Evolutionary conservation across 2,113 vertebrate genomes (phyloP).

Genomic region (Trochalopteron elliotii): DNA sequence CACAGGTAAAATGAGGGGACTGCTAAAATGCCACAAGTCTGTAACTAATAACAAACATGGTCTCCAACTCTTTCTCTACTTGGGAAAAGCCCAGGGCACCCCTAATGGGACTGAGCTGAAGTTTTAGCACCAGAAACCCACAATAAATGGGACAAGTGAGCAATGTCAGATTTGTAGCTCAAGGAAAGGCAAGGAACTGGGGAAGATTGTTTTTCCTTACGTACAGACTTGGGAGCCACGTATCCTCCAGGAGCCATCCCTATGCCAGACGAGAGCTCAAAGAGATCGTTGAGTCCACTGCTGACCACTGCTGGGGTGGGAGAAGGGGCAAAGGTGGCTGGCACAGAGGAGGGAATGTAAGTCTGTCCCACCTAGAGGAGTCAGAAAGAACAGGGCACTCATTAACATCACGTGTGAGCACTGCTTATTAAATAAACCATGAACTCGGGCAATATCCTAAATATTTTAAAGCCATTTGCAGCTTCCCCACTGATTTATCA

Average conservation of each 20-base stretch:
- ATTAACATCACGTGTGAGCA: neutral
- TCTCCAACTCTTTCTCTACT: neutral
- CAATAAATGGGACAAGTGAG: neutral
- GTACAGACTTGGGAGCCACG: slow-evolving; percentile 87
- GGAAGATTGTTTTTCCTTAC: slow-evolving; percentile 38
- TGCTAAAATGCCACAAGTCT: neutral
- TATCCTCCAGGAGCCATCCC: slow-evolving; percentile 92
- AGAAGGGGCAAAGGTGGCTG: slow-evolving; percentile 94
- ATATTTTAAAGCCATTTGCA: slow-evolving; percentile 45
- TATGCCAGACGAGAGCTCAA: slow-evolving; percentile 94
- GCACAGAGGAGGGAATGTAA: slow-evolving; percentile 94
- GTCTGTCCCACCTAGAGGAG: slow-evolving; percentile 91
- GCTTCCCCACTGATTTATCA: slow-evolving; percentile 21
- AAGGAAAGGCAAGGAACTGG: neutral
- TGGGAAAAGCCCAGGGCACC: neutral
- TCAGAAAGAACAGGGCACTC: neutral
- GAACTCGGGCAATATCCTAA: neutral
- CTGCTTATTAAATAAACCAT: slow-evolving; percentile 14
- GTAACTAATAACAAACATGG: neutral
- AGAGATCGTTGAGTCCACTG: slow-evolving; percentile 94
- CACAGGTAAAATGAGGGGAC: neutral
- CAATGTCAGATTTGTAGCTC: neutral
- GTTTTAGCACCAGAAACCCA: neutral
- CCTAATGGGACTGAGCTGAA: neutral
- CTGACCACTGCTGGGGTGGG: slow-evolving; percentile 92